These are phyloP conservation scores for Laupala kohalensis DNA, from an alignment of 1,140 invertebrate genomes.

Conservation along the genomic window DNA sequence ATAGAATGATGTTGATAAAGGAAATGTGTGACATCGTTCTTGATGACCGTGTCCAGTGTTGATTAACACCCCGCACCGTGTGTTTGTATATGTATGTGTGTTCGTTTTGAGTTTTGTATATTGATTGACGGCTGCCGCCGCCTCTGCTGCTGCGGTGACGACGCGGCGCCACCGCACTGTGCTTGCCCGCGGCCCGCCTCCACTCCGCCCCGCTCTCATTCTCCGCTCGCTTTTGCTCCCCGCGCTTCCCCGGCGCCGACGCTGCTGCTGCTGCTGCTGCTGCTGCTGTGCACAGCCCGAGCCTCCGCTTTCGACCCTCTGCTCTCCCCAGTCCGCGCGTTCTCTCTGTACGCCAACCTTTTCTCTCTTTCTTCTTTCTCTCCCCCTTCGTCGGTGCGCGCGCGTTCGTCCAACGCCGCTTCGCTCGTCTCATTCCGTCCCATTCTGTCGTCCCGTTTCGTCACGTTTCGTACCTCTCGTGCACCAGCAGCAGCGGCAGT, in stretches of 20 bases:
- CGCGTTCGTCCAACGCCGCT: no score
- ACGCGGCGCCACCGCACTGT: slow-evolving; percentile 29
- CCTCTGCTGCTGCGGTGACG: slow-evolving; percentile 33
- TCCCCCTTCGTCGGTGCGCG: no score
- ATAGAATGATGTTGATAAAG: no score
- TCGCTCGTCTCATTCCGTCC: slow-evolving; percentile 25
- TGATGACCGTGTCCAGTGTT: background rate
- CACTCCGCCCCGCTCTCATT: no score
- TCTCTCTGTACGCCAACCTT: no score
- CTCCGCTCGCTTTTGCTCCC: no score
- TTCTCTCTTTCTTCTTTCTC: no score
- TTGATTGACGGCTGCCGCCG: slow-evolving; percentile 19
- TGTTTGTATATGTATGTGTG: background rate
- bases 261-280: no score
- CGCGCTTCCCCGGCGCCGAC: background rate
- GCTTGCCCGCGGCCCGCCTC: slow-evolving; percentile 29
- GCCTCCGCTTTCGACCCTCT: slow-evolving; percentile 13
- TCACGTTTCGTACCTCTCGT: background rate
- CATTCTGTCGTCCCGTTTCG: slow-evolving; percentile 9
- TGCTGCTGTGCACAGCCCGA: background rate
- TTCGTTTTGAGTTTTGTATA: background rate
- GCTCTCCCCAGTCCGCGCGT: no score
- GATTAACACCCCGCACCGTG: background rate
- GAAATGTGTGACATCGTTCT: background rate
- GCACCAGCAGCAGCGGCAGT: background rate